These are phyloP conservation scores for Mylabris phalerata DNA, from an alignment of 1,140 invertebrate genomes.

Conservation along the genomic window DNA sequence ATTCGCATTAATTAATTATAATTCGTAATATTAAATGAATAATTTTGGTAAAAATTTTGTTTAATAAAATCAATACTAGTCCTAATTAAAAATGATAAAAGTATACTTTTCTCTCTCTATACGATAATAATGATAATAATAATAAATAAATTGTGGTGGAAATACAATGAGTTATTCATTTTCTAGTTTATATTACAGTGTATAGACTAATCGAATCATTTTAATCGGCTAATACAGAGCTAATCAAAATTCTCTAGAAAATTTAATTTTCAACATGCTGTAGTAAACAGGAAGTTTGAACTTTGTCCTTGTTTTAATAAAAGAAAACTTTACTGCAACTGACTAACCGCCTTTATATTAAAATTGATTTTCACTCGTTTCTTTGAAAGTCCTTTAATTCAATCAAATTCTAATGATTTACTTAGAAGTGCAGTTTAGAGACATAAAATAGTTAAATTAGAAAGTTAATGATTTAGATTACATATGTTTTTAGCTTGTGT, in stretches of 20 bases:
- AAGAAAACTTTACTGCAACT: conserved; percentile 5
- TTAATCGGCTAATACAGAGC: conserved; percentile 9
- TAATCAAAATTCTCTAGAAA: conserved; percentile 6
- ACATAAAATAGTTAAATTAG: too few species aligned
- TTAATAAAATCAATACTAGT: too few species aligned
- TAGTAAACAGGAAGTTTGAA: conserved; percentile 13
- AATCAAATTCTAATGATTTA: too few species aligned
- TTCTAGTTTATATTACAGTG: conserved; percentile 11
- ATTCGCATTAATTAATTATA: too few species aligned
- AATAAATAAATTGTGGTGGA: conserved; percentile 3
- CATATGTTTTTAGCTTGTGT: too few species aligned
- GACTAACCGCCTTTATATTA: conserved; percentile 4
- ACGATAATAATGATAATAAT: too few species aligned
- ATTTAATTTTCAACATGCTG: conserved; percentile 12
- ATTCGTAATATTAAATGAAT: too few species aligned
- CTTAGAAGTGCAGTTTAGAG: too few species aligned
- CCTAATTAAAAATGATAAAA: too few species aligned
- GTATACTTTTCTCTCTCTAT: too few species aligned
- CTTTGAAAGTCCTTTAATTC: background rate
- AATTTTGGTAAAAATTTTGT: too few species aligned
- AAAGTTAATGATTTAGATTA: too few species aligned
- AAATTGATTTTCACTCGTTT: conserved; percentile 4
- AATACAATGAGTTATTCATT: conserved; percentile 14
- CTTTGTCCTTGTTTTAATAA: conserved; percentile 8
- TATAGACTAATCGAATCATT: conserved; percentile 6